Conservation (phyloP, 1,140 invertebrate genomes). For the Hypothenemus hampei region DNA sequence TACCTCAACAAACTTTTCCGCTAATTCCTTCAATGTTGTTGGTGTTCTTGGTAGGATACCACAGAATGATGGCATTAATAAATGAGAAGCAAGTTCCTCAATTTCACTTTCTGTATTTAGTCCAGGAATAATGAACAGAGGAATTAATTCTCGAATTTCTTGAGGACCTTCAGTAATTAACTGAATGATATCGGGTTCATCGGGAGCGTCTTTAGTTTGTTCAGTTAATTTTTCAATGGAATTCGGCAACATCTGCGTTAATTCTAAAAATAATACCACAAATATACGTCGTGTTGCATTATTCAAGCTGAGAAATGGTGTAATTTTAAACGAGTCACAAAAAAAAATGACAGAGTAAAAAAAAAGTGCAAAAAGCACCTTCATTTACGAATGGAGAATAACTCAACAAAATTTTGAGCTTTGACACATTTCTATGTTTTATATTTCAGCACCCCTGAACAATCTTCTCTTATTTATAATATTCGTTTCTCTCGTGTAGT, state of each 20-base stretch:
- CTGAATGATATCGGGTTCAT: constrained; percentile 37
- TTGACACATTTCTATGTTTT: no score
- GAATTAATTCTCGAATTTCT: constrained; percentile 39
- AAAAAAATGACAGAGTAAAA: no score
- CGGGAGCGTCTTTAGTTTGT: constrained; percentile 27
- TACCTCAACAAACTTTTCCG: constrained; percentile 26
- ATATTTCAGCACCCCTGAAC: no score
- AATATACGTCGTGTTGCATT: no score
- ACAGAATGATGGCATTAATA: constrained; percentile 41
- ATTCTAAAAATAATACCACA: constrained; percentile 33
- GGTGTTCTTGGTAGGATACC: constrained; percentile 33
- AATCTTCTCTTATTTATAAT: no score
- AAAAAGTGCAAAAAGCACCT: no score
- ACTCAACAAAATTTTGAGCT: no score
- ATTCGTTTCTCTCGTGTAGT: no score
- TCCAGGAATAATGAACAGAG: constrained; percentile 44
- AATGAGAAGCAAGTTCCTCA: constrained; percentile 30
- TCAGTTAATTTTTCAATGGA: constrained; percentile 31
- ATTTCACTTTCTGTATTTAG: constrained; percentile 32
- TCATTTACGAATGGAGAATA: no score
- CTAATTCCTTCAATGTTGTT: constrained; percentile 29
- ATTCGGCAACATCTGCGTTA: constrained; percentile 36
- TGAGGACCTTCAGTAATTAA: constrained; percentile 37
- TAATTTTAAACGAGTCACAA: no score
- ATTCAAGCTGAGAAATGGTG: no score